Percentiles rank a stretch among this genome's conserved stretches.
Evolutionary conservation across 2,113 vertebrate species (phyloP).

Genomic region (Ophiodon elongatus): DNA sequence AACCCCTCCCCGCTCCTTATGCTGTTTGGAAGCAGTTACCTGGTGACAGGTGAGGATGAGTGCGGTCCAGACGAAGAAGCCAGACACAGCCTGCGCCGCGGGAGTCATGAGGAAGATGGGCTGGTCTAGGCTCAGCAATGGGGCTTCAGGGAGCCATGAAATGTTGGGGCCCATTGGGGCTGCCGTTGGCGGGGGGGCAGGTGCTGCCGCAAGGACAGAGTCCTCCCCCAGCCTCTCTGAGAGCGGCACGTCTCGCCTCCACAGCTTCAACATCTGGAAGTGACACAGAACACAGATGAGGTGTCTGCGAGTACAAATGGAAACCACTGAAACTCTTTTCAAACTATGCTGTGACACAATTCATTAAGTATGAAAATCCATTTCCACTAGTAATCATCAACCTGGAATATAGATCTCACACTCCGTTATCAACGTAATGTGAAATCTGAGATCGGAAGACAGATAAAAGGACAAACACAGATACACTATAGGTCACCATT

Average conservation of each 20-base stretch:
- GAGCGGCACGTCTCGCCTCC: conserved; percentile 82
- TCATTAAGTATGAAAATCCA: not conserved
- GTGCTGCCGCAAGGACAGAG: conserved; percentile 56
- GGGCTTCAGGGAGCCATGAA: conserved; percentile 89
- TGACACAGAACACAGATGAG: not conserved
- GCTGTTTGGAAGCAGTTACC: conserved; percentile 79
- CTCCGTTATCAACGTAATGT: conserved; percentile 27
- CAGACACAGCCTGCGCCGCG: conserved; percentile 93
- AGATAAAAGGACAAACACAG: conserved; percentile 7
- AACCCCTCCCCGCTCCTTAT: not conserved
- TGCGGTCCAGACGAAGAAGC: conserved; percentile 98
- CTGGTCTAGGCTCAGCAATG: conserved; percentile 87
- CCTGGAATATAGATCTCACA: conserved; percentile 22
- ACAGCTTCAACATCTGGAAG: conserved; percentile 73
- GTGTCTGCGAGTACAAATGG: not conserved
- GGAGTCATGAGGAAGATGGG: conserved; percentile 97
- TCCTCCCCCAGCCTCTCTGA: conserved; percentile 74
- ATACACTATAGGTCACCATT: not conserved
- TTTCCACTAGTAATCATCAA: conserved; percentile 52
- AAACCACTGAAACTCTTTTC: not conserved
- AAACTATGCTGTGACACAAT: conserved; percentile 12
- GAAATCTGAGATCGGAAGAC: conserved; percentile 13
- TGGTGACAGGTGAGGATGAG: conserved; percentile 98
- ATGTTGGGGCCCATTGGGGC: conserved; percentile 84
- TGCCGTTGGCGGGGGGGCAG: conserved; percentile 68